These are phyloP conservation scores for Trachymyrmex septentrionalis DNA, from an alignment of 1,140 invertebrate species.

Conservation along the genomic window DNA sequence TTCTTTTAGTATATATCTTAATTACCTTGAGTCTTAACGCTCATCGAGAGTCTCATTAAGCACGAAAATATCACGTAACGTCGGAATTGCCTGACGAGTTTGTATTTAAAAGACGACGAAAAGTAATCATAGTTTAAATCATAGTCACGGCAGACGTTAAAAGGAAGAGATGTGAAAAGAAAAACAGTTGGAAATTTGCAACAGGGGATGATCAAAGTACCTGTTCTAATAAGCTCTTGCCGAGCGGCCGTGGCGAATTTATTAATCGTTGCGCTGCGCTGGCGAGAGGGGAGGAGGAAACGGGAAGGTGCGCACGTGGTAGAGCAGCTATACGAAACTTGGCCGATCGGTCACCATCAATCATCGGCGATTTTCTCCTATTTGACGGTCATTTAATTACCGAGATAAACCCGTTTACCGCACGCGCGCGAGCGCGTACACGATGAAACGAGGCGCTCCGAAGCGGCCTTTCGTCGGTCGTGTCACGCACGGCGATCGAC, in stretches of 20 bases:
- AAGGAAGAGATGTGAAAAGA: background rate
- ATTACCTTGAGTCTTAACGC: no score
- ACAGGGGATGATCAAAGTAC: background rate
- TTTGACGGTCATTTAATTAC: constrained; percentile 60
- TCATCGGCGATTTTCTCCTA: constrained; percentile 57
- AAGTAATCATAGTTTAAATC: background rate
- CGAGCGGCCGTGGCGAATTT: constrained; percentile 29
- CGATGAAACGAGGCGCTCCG: constrained; percentile 23
- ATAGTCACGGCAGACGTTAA: background rate
- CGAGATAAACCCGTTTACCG: constrained; percentile 51
- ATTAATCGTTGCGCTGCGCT: constrained; percentile 3
- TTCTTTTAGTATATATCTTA: no score
- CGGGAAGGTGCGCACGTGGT: background rate
- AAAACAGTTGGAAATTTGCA: constrained; percentile 12
- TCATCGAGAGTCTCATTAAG: background rate
- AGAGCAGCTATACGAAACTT: constrained; percentile 13
- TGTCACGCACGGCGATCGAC: constrained; percentile 60
- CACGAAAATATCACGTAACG: background rate
- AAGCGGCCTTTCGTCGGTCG: constrained; percentile 33
- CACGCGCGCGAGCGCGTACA: background rate
- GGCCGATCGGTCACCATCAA: constrained; percentile 46
- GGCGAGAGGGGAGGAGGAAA: background rate
- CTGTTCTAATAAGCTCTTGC: background rate
- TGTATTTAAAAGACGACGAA: background rate
- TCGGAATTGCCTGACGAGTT: background rate